Conservation (phyloP, 2,888 invertebrate genomes). For the Nudaria mundana region DNA sequence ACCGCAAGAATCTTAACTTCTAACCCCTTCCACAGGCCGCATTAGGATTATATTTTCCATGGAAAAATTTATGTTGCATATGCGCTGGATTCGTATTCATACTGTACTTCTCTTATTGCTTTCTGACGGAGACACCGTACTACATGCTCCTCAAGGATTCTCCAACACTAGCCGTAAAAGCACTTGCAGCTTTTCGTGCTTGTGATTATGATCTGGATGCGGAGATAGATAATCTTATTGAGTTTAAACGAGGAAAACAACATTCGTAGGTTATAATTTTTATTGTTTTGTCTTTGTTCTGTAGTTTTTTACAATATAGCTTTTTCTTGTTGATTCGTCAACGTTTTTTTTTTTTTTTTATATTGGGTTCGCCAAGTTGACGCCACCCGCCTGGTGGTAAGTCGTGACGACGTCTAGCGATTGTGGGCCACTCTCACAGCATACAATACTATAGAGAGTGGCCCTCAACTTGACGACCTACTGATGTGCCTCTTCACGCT, state of each 20-base stretch:
- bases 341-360: neutral
- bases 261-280: constrained; percentile 40
- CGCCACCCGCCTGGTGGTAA: too few species aligned
- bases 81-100: constrained; percentile 31
- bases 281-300: neutral
- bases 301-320: neutral
- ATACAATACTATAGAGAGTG: too few species aligned
- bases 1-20: too few species aligned
- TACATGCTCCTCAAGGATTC: constrained; percentile 39
- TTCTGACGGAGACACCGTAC: constrained; percentile 58
- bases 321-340: neutral
- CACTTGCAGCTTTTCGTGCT: constrained; percentile 43
- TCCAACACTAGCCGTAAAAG: constrained; percentile 23
- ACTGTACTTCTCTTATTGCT: constrained; percentile 22
- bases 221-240: constrained; percentile 47
- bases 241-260: constrained; percentile 50
- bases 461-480: too few species aligned
- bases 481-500: too few species aligned
- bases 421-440: too few species aligned
- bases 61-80: constrained; percentile 41
- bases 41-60: constrained; percentile 40
- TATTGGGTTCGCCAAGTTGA: too few species aligned
- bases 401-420: too few species aligned
- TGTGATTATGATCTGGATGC: constrained; percentile 34
- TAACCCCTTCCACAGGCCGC: constrained; percentile 46